Evolutionary conservation across 2,888 invertebrate species (phyloP).

Genomic region (Lampropteryx suffumata): DNA sequence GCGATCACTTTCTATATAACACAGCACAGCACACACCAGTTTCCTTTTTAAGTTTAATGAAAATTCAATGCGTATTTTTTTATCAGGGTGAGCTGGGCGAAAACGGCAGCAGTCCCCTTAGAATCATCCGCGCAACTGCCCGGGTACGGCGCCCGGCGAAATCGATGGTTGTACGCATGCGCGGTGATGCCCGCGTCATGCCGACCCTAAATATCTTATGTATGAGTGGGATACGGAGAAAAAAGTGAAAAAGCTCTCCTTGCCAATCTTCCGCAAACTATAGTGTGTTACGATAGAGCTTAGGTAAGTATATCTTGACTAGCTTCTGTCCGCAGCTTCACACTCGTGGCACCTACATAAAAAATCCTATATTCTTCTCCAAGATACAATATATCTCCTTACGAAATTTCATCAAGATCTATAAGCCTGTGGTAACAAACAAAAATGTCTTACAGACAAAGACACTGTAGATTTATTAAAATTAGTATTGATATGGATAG

Average conservation of each 20-base stretch:
- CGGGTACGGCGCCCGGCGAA: slow-evolving; percentile 57
- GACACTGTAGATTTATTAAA: too few species aligned
- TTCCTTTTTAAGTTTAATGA: slow-evolving; percentile 17
- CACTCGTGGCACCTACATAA: too few species aligned
- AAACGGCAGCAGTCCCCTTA: slow-evolving; percentile 44
- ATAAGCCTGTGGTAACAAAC: too few species aligned
- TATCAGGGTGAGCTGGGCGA: slow-evolving; percentile 45
- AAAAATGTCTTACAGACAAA: too few species aligned
- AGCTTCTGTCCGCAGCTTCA: too few species aligned
- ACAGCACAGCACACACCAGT: slow-evolving; percentile 46
- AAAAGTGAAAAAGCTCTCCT: slow-evolving; percentile 57
- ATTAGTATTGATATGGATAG: too few species aligned
- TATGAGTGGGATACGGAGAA: slow-evolving; percentile 69
- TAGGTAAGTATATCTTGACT: too few species aligned
- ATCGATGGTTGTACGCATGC: slow-evolving; percentile 77
- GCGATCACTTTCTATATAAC: slow-evolving; percentile 13
- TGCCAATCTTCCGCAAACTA: slow-evolving; percentile 39
- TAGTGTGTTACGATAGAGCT: slow-evolving; percentile 35
- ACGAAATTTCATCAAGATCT: too few species aligned
- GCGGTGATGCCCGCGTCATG: slow-evolving; percentile 58
- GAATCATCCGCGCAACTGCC: slow-evolving; percentile 63
- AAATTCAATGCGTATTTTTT: slow-evolving; percentile 68
- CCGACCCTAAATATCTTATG: slow-evolving; percentile 76
- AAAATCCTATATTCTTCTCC: too few species aligned
- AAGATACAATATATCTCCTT: too few species aligned